Evolutionary conservation across 1,140 invertebrate genomes (phyloP).

Genomic region (Drosophila willistoni): DNA sequence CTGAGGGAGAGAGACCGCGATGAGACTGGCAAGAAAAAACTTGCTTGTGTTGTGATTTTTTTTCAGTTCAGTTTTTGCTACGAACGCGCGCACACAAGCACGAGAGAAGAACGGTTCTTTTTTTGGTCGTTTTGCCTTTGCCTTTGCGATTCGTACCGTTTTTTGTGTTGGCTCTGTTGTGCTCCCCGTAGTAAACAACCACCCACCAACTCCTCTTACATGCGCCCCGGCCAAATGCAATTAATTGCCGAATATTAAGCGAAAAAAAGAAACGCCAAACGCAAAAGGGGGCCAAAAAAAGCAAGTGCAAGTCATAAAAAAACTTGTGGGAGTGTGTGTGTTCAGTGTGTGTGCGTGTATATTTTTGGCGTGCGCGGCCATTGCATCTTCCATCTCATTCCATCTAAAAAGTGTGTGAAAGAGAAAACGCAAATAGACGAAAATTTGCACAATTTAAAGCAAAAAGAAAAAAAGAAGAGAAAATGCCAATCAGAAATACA

Average conservation of each 20-base stretch:
- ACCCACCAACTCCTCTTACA: slow-evolving; percentile 12
- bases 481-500: slow-evolving; percentile 18
- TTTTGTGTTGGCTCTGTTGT: slow-evolving; percentile 14
- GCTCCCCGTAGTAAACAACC: slow-evolving; percentile 50
- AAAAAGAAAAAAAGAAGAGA: slow-evolving; percentile 1
- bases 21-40: slow-evolving; percentile 52
- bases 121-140: slow-evolving; percentile 44
- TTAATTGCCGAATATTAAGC: slow-evolving; percentile 50
- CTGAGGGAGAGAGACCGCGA: slow-evolving; percentile 17
- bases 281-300: slow-evolving; percentile 45
- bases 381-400: slow-evolving; percentile 62
- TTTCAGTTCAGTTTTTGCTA: slow-evolving; percentile 68
- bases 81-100: slow-evolving; percentile 21
- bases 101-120: slow-evolving; percentile 41
- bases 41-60: slow-evolving; percentile 65
- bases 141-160: slow-evolving; percentile 31
- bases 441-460: slow-evolving; percentile 14
- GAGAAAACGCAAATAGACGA: slow-evolving; percentile 56
- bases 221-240: slow-evolving; percentile 32
- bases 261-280: slow-evolving; percentile 53
- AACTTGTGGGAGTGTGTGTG: slow-evolving; percentile 44
- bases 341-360: slow-evolving; percentile 58
- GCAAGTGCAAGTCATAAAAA: slow-evolving; percentile 59
- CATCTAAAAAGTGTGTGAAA: slow-evolving; percentile 42
- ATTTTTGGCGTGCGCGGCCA: slow-evolving; percentile 80